Conservation (phyloP, 2,888 invertebrate species). For the Pinctada fucata region DNA sequence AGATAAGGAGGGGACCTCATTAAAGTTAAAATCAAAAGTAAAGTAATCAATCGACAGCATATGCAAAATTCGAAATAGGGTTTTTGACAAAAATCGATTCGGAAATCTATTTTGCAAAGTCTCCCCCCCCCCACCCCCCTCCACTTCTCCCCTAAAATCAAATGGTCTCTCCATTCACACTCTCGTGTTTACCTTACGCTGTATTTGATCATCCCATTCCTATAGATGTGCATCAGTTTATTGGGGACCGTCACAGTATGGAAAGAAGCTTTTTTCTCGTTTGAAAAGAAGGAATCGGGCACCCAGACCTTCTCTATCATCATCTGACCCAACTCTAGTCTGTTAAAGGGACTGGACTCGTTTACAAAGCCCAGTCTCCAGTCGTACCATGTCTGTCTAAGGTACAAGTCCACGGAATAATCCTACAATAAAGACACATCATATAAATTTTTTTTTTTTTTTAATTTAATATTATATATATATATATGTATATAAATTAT, state of each 20-base stretch:
- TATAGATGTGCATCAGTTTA: constrained; percentile 68
- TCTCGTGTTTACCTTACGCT: constrained; percentile 60
- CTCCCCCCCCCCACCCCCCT: too few relatives aligned
- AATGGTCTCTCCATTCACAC: too few relatives aligned
- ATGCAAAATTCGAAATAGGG: too few relatives aligned
- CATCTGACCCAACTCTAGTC: constrained; percentile 64
- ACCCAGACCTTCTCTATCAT: constrained; percentile 69
- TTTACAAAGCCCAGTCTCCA: constrained; percentile 50
- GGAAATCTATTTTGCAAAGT: too few relatives aligned
- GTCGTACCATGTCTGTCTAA: constrained; percentile 64
- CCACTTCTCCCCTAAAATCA: too few relatives aligned
- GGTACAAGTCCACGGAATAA: constrained; percentile 60
- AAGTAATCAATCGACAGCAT: too few relatives aligned
- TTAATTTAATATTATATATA: neutral
- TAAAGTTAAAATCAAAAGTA: too few relatives aligned
- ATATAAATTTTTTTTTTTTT: too few relatives aligned
- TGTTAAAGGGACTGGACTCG: constrained; percentile 46
- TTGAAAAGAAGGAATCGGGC: constrained; percentile 69
- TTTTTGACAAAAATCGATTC: too few relatives aligned
- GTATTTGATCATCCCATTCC: constrained; percentile 69
- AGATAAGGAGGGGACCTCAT: too few relatives aligned
- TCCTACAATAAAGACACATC: constrained; percentile 46
- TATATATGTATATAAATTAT: neutral
- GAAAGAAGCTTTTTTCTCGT: constrained; percentile 70
- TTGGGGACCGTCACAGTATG: constrained; percentile 72